Conservation (phyloP, 2,888 invertebrate genomes). For the Rotaria socialis region DNA sequence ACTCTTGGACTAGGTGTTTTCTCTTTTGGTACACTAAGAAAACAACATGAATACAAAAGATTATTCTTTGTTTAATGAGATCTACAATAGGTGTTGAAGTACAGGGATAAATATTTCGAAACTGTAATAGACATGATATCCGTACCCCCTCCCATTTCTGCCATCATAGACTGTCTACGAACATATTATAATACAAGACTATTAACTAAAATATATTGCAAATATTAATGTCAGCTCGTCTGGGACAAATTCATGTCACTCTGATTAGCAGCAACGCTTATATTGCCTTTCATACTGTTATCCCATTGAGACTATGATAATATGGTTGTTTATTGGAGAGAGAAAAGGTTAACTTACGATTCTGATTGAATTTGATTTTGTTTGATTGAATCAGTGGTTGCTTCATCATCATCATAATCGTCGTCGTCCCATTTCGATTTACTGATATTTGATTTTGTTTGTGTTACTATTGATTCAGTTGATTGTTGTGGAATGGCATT, state of each 20-base stretch:
- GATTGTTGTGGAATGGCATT: conserved; percentile 11
- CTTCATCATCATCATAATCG: not conserved
- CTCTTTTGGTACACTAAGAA: not conserved
- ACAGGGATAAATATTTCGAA: too few species aligned
- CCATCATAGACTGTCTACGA: too few species aligned
- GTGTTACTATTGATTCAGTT: not conserved
- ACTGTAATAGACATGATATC: too few species aligned
- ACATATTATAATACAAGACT: too few species aligned
- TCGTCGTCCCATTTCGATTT: conserved; percentile 36
- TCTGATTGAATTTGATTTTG: not conserved
- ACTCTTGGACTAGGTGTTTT: not conserved
- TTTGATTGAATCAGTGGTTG: not conserved
- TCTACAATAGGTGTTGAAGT: too few species aligned
- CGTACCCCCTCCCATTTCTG: too few species aligned
- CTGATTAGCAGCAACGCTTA: too few species aligned
- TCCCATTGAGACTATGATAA: not conserved
- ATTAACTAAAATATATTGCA: too few species aligned
- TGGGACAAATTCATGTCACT: too few species aligned
- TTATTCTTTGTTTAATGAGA: too few species aligned
- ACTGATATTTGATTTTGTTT: not conserved
- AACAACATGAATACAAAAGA: not conserved
- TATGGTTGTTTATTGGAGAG: not conserved
- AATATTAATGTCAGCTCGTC: too few species aligned
- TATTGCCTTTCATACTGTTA: too few species aligned
- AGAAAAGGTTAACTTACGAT: not conserved